Evolutionary conservation across 2,113 vertebrate species (phyloP), one percentile per base, ranked within the genome.

Genomic region (Ploceus nigricollis): DNA sequence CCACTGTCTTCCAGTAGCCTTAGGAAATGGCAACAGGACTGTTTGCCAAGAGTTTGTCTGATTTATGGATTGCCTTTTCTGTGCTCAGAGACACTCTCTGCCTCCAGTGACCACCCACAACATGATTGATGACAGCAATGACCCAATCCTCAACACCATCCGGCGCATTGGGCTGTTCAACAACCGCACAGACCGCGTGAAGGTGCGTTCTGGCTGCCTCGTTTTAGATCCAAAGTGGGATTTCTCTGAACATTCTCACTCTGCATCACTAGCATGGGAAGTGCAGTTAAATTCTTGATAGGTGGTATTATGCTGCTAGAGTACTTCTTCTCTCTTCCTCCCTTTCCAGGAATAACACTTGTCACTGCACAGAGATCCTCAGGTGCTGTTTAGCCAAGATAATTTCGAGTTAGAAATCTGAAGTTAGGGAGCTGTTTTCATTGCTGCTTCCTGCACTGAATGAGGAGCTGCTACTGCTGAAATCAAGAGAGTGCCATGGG

Each of bases 71-170:
- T 94, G 68, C 8, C 66, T 91, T 87, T 89, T 37, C 42, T 76
- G 35, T 68, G 57, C 57, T 23, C 76, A 99, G 99, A 97, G 99
- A 96, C 99, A 99, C 77, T 97, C 97, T 60, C 97, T 99, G 77
- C 99, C 99, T n/a, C 99, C 99, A 18, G 99, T 99, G 92, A 99
- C 99, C 63, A 99, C 99, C 15, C 99, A 99, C 98, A 99, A 99
- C 97, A 99, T 99, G 98, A 97, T 99, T 18, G 99, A 99, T 1
- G 99, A 99, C 89, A 83, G 98, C 57, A 97, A 97, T 0, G 99
- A 99, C 82, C 99, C 99, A 9, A 99, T 99, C 90, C 98, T 99
- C 87, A 98, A 96, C 87, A 99, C 99, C 82, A 97, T 99, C 60
- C 96, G 99, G n/a, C 98, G 99, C 33, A 98, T 99, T 0, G 98